These are phyloP conservation scores for Pocillopora meandrina DNA, from an alignment of 92 coral and sea anemone genomes.

Conservation along the genomic window DNA sequence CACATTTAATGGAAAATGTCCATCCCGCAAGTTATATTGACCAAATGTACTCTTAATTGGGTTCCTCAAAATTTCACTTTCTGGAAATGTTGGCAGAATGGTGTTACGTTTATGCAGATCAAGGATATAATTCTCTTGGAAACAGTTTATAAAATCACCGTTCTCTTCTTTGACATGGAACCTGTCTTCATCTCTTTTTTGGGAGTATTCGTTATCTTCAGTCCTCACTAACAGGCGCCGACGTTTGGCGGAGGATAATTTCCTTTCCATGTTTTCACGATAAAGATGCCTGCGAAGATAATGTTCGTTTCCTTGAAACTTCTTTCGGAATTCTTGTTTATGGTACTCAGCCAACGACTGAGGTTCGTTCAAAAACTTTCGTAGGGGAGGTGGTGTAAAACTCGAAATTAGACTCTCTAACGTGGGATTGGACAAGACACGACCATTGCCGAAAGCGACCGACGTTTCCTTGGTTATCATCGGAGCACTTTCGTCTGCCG, in stretches of 20 bases:
- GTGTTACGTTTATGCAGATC: neutral
- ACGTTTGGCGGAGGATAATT: neutral
- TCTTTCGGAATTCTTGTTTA: conserved; percentile 83
- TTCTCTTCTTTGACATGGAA: conserved; percentile 31
- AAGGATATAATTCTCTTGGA: conserved; percentile 1
- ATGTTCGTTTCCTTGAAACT: conserved; percentile 91
- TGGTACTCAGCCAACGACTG: conserved; percentile 81
- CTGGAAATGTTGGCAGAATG: neutral
- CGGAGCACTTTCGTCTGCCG: neutral
- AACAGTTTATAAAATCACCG: conserved; percentile 38
- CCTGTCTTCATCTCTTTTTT: neutral
- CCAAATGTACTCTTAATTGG: neutral
- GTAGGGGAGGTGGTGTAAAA: conserved; percentile 62
- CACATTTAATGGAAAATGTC: conserved; percentile 4
- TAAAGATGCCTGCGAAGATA: conserved; percentile 81
- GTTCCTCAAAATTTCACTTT: neutral
- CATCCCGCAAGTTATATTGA: neutral
- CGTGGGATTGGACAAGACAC: conserved; percentile 50
- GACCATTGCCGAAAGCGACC: conserved; percentile 6
- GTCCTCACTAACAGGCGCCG: neutral
- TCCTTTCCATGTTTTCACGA: conserved; percentile 53
- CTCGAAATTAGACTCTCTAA: conserved; percentile 73
- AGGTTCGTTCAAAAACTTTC: conserved; percentile 49
- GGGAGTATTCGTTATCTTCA: neutral
- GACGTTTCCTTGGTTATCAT: conserved; percentile 2